phyloP scores from a whole-genome alignment of 2,113 vertebrate species.

The Balaenoptera acutorostrata region DNA sequence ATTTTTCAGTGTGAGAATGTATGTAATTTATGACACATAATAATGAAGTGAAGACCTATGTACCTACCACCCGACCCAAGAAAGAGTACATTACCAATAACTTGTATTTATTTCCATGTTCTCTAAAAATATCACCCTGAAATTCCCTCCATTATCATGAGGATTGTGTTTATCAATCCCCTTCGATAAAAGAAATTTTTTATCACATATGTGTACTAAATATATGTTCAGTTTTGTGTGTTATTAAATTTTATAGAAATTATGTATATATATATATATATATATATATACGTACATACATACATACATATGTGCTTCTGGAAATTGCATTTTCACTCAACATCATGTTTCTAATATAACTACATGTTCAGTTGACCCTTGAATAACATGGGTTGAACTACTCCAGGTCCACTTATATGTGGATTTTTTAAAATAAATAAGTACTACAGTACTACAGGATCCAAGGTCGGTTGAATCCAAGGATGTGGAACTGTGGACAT shows the following conservation, averaged over 20 bases:
- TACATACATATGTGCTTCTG: neutral
- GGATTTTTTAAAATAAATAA: neutral
- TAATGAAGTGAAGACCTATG: neutral
- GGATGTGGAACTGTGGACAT: neutral
- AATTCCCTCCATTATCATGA: neutral
- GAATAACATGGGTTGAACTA: neutral
- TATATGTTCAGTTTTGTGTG: neutral
- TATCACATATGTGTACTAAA: neutral
- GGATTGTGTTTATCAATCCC: neutral
- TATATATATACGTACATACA: neutral
- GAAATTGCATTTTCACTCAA: neutral
- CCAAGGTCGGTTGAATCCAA: neutral
- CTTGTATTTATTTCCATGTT: neutral
- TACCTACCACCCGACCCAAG: neutral
- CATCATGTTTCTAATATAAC: neutral
- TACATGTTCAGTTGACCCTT: neutral
- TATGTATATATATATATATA: neutral
- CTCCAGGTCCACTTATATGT: neutral
- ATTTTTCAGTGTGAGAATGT: neutral
- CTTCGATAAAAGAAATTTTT: neutral
- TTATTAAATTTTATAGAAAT: neutral
- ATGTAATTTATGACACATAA: neutral
- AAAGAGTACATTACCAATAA: neutral
- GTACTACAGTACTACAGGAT: neutral
- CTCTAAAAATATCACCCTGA: neutral